Percentiles rank a stretch among this genome's conserved stretches.
Conservation (phyloP, 2,888 invertebrate genomes). For the Nomada goodeniana region DNA sequence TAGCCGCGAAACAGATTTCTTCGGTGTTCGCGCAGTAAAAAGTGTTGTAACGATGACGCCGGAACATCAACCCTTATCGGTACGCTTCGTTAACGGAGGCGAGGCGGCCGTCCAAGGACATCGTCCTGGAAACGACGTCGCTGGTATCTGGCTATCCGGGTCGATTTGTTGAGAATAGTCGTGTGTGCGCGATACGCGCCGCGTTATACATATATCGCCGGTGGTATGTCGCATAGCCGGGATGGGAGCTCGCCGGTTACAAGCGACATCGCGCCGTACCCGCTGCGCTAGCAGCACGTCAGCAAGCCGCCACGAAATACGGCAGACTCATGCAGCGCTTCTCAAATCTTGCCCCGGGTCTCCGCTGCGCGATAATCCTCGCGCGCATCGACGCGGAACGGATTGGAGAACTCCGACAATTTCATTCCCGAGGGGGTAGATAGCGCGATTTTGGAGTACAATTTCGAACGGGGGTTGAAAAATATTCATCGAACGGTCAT, state of each 20-base stretch:
- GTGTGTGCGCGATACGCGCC: constrained; percentile 51
- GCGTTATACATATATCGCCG: constrained; percentile 62
- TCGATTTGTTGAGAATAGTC: constrained; percentile 71
- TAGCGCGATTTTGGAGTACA: too few relatives aligned
- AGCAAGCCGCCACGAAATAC: constrained; percentile 68
- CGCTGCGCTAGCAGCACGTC: constrained; percentile 72
- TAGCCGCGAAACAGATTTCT: constrained; percentile 28
- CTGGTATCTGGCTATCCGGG: constrained; percentile 45
- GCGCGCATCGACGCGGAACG: too few relatives aligned
- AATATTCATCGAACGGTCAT: too few relatives aligned
- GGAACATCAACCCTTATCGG: constrained; percentile 55
- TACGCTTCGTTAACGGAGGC: constrained; percentile 13
- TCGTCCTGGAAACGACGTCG: constrained; percentile 40
- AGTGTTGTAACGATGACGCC: constrained; percentile 28
- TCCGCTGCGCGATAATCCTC: too few relatives aligned
- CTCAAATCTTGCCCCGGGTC: constrained; percentile 63
- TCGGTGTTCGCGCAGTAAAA: constrained; percentile 26
- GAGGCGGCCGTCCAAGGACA: constrained; percentile 41
- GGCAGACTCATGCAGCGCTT: constrained; percentile 74
- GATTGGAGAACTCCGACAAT: too few relatives aligned
- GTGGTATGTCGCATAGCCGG: constrained; percentile 67
- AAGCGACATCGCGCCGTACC: constrained; percentile 71
- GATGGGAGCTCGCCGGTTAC: constrained; percentile 66
- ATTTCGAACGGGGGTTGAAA: too few relatives aligned
- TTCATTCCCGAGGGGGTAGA: too few relatives aligned